phyloP scores from a whole-genome alignment of 2,888 invertebrate species.

The Aelia acuminata region DNA sequence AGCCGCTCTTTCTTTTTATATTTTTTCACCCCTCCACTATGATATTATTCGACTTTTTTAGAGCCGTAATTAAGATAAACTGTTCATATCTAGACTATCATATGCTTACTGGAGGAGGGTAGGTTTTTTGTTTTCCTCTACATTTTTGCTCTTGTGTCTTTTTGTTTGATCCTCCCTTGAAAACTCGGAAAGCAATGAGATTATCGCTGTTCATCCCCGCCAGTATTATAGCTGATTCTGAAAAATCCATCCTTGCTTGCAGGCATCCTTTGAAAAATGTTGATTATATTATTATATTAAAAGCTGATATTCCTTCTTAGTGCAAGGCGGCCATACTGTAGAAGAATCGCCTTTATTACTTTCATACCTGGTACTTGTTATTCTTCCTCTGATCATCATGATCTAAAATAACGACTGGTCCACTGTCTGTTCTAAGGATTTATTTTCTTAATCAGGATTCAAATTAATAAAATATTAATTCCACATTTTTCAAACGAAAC shows the following conservation, averaged over 20 bases:
- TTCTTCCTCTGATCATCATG: too few species aligned
- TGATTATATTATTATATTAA: too few species aligned
- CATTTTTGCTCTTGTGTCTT: neutral
- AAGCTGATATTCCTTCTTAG: neutral
- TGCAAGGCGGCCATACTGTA: neutral
- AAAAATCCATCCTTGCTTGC: neutral
- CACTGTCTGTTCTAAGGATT: too few species aligned
- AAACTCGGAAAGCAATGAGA: neutral
- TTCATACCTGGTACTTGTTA: too few species aligned
- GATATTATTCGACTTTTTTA: constrained; percentile 34
- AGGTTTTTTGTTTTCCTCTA: neutral
- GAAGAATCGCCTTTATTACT: neutral
- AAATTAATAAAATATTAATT: too few species aligned
- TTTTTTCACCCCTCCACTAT: neutral
- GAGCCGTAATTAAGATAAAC: constrained; percentile 28
- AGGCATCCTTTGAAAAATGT: neutral
- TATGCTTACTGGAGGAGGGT: constrained; percentile 35
- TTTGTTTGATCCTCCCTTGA: neutral
- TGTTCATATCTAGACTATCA: neutral
- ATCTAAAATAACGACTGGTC: too few species aligned
- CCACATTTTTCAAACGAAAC: too few species aligned
- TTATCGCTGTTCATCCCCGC: neutral
- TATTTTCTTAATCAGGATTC: too few species aligned
- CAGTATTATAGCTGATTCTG: neutral
- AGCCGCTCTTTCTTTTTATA: neutral